phyloP scores from a whole-genome alignment of 2,113 vertebrate genomes.

The Salvator merianae region DNA sequence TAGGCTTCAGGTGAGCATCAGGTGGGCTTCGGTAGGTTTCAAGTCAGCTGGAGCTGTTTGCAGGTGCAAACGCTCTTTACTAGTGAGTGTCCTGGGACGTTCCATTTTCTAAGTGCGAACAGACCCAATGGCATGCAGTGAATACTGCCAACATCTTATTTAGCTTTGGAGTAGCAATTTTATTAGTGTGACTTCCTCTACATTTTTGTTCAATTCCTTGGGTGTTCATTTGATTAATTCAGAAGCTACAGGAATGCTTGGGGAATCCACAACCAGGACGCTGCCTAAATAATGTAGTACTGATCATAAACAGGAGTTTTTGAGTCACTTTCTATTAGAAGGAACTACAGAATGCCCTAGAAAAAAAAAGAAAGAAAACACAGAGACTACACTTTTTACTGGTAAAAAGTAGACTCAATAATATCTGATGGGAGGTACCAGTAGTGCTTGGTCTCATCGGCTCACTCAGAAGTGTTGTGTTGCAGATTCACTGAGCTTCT shows the following conservation, averaged over 20 bases:
- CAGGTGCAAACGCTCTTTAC: too few species aligned
- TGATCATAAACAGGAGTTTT: neutral
- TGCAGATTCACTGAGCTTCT: too few species aligned
- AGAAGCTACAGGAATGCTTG: neutral
- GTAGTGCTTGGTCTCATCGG: too few species aligned
- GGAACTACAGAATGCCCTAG: neutral
- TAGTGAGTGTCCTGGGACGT: too few species aligned
- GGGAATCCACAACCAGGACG: constrained; percentile 1
- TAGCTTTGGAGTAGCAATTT: neutral
- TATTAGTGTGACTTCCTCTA: constrained; percentile 13
- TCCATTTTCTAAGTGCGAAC: too few species aligned
- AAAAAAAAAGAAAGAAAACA: neutral
- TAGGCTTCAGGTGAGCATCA: too few species aligned
- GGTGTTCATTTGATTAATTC: neutral
- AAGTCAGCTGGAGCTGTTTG: too few species aligned
- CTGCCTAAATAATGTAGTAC: neutral
- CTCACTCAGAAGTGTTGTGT: too few species aligned
- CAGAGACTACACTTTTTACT: neutral
- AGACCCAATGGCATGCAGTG: too few species aligned
- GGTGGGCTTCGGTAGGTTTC: too few species aligned
- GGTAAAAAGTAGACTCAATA: neutral
- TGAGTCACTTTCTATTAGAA: neutral
- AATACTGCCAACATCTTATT: neutral
- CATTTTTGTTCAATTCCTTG: neutral
- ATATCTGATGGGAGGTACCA: neutral